Percentiles rank a stretch among this genome's conserved stretches.
Conservation (phyloP, 2,888 invertebrate genomes). For the Tenthredo distinguenda region DNA sequence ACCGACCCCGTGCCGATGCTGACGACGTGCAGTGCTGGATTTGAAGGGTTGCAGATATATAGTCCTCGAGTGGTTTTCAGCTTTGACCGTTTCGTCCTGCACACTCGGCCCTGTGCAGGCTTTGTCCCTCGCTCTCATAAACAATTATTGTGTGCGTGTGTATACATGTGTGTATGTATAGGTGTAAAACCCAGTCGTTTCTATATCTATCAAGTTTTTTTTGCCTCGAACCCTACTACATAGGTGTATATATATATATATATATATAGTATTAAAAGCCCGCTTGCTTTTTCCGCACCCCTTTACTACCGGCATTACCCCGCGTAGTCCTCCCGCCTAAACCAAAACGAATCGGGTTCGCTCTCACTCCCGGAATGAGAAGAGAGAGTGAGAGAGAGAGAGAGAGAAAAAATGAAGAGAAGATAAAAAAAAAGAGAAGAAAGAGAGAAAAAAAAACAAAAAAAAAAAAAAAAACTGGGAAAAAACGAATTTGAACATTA, state of each 20-base stretch:
- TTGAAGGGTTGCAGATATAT: conserved; percentile 71
- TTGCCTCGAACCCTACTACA: conserved; percentile 59
- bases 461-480: conserved; percentile 52
- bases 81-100: conserved; percentile 73
- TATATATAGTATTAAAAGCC: conserved; percentile 1
- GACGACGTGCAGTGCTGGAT: conserved; percentile 62
- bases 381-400: background rate
- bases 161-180: conserved; percentile 55
- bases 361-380: conserved; percentile 11
- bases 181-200: conserved; percentile 7
- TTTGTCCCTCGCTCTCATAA: conserved; percentile 10
- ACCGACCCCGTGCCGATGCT: conserved; percentile 45
- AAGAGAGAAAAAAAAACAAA: background rate
- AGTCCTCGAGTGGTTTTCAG: conserved; percentile 67
- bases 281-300: conserved; percentile 32
- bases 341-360: conserved; percentile 43
- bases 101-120: background rate
- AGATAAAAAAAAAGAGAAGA: background rate
- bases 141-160: background rate
- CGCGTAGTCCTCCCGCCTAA: background rate
- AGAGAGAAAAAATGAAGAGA: no score
- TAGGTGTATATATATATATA: background rate
- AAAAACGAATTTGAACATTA: conserved; percentile 73
- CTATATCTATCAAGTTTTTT: conserved; percentile 55
- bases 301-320: background rate